phyloP scores from a whole-genome alignment of 2,797 vertebrate genomes.

The Notoglanidium macrostoma region DNA sequence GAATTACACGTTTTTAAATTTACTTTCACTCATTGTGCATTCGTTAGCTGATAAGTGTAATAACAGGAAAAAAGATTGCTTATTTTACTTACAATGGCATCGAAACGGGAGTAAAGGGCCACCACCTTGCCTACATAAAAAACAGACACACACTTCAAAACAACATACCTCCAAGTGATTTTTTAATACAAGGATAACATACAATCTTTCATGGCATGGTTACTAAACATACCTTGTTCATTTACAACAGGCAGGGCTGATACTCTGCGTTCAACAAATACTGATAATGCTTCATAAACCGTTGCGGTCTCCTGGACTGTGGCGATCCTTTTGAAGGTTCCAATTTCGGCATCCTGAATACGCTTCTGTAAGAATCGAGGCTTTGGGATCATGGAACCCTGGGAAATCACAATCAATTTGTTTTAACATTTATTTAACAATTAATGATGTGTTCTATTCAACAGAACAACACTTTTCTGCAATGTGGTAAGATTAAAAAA shows the following conservation, averaged over 20 bases:
- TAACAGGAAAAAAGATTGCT: background rate
- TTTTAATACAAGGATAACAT: background rate
- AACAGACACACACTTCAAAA: constrained; percentile 9
- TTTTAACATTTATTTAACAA: background rate
- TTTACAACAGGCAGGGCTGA: constrained; percentile 91
- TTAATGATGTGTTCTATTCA: background rate
- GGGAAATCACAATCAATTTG: background rate
- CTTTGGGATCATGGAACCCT: constrained; percentile 87
- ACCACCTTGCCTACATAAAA: constrained; percentile 83
- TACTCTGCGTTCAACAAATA: constrained; percentile 92
- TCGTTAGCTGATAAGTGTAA: background rate
- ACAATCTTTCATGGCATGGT: background rate
- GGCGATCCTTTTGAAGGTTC: constrained; percentile 87
- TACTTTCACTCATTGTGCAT: background rate
- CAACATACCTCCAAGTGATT: background rate
- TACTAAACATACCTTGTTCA: constrained; percentile 74
- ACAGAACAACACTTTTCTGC: background rate
- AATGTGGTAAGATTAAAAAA: background rate
- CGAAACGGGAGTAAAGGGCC: constrained; percentile 93
- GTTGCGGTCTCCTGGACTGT: constrained; percentile 84
- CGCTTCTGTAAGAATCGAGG: constrained; percentile 86
- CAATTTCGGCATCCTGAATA: constrained; percentile 84
- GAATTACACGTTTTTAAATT: background rate
- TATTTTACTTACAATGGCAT: constrained; percentile 89
- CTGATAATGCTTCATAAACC: constrained; percentile 81